phyloP scores from a whole-genome alignment of 2,113 vertebrate species.

The Pedetes capensis region DNA sequence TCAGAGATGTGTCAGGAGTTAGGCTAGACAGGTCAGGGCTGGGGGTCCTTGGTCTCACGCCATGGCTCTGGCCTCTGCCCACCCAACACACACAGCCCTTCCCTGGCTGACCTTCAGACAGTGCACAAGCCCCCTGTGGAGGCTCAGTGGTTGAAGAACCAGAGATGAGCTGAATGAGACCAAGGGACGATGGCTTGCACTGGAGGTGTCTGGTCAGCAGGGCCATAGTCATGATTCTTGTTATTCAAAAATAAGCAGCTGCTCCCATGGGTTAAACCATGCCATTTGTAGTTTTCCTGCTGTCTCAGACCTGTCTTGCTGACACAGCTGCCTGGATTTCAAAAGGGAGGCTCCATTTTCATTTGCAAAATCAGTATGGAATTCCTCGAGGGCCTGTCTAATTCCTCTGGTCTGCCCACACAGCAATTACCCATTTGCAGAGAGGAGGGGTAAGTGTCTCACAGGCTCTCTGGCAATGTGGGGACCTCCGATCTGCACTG shows the following conservation, averaged over 20 bases:
- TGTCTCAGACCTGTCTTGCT: constrained; percentile 67
- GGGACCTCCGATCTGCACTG: constrained; percentile 18
- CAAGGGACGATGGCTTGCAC: fast-evolving
- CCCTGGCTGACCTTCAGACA: neutral
- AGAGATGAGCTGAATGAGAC: neutral
- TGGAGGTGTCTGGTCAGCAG: neutral
- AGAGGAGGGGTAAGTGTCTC: neutral
- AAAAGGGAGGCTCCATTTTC: constrained; percentile 69
- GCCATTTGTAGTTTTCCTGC: constrained; percentile 40
- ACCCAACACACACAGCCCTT: fast-evolving
- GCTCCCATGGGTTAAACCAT: neutral
- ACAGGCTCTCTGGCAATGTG: neutral
- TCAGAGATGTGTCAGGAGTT: neutral
- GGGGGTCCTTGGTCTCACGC: neutral
- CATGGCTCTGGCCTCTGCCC: neutral
- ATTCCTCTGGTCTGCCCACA: constrained; percentile 76
- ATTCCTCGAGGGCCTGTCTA: constrained; percentile 74
- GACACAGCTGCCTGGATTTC: constrained; percentile 72
- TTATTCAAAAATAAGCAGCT: neutral
- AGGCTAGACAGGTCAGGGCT: neutral
- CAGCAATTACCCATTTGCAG: constrained; percentile 71
- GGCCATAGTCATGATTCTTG: neutral
- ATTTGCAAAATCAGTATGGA: constrained; percentile 75
- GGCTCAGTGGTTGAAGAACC: neutral
- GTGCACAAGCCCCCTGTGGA: neutral